Percentiles rank a stretch among this genome's conserved stretches.
Conservation (phyloP, 1,140 invertebrate genomes). For the Rhysida immarginata region DNA sequence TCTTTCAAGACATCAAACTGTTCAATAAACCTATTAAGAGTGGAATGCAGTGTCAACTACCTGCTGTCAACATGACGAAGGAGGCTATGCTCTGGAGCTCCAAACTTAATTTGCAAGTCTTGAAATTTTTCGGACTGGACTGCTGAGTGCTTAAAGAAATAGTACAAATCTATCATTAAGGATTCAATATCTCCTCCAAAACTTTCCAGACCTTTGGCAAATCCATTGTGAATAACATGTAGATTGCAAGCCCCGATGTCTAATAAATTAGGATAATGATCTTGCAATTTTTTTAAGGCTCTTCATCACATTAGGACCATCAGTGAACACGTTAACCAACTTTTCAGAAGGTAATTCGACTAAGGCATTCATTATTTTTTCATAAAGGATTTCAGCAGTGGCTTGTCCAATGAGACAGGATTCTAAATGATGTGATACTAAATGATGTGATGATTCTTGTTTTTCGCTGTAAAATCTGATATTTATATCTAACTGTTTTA, state of each 20-base stretch:
- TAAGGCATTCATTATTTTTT: neutral
- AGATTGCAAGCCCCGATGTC: neutral
- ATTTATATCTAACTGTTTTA: no score
- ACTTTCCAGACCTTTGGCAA: neutral
- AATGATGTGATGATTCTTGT: no score
- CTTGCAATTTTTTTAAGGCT: neutral
- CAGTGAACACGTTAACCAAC: neutral
- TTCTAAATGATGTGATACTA: neutral
- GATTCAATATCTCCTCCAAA: neutral
- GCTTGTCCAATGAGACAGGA: neutral
- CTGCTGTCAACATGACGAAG: neutral
- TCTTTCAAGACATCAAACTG: neutral
- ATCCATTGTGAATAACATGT: neutral
- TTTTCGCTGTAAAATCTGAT: no score
- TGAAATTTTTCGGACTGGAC: neutral
- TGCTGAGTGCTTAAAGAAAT: conserved; percentile 1
- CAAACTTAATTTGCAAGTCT: neutral
- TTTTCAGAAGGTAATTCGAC: neutral
- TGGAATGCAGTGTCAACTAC: neutral
- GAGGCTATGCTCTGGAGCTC: neutral
- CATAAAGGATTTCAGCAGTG: neutral
- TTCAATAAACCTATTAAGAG: neutral
- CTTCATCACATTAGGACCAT: conserved; percentile 3
- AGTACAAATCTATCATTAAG: neutral
- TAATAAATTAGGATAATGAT: neutral